These are phyloP conservation scores for Lepidotrigona ventralis DNA, from an alignment of 1,140 invertebrate species.

Conservation along the genomic window DNA sequence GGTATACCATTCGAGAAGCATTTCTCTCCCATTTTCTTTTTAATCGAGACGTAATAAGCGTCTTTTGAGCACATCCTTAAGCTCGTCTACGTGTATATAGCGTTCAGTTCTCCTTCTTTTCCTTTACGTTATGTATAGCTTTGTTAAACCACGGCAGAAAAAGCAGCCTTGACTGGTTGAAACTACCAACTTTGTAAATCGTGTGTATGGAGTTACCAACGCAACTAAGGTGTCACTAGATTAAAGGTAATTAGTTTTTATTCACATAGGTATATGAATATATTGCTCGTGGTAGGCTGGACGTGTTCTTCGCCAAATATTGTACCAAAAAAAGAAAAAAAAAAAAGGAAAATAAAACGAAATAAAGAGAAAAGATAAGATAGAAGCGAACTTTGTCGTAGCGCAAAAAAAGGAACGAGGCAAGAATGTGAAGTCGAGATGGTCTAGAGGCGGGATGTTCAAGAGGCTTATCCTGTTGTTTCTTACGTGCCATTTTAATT, in stretches of 20 bases:
- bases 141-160: constrained; percentile 27
- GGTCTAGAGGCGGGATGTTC: constrained; percentile 20
- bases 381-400: constrained; percentile 50
- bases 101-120: constrained; percentile 24
- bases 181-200: constrained; percentile 37
- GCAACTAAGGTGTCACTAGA: constrained; percentile 61
- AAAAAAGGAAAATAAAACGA: neutral
- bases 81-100: constrained; percentile 44
- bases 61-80: constrained; percentile 43
- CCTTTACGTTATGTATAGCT: constrained; percentile 9
- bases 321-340: constrained; percentile 38
- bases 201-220: constrained; percentile 32
- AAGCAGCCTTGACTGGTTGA: constrained; percentile 27
- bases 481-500: constrained; percentile 37
- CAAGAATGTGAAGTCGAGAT: neutral
- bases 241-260: constrained; percentile 59
- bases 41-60: constrained; percentile 27
- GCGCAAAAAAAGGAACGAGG: constrained; percentile 48
- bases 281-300: constrained; percentile 50
- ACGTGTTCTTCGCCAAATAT: constrained; percentile 36
- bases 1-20: constrained; percentile 29
- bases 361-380: neutral
- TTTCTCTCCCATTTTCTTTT: constrained; percentile 1
- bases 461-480: constrained; percentile 21
- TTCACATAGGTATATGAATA: constrained; percentile 49